Base-by-base conservation (phyloP, 2,797 vertebrate species). In the Danio tinwini region DNA sequence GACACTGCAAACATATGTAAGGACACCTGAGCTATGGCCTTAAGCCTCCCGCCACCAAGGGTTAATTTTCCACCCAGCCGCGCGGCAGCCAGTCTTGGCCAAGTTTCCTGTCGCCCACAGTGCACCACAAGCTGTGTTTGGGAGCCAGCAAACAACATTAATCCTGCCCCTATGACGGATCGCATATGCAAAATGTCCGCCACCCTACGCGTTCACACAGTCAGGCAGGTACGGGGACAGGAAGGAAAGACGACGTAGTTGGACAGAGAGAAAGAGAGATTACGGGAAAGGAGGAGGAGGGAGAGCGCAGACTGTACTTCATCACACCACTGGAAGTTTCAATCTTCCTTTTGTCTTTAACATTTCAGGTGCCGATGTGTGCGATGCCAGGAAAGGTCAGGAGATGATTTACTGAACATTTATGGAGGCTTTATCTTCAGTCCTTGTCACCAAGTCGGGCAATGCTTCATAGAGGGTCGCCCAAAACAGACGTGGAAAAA, bases 131-230 rank as follows among this genome's bases (percentile, higher is more conserved):
- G 96, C 96, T 98, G 96, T 94, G 96, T 93, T 90, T 86, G 93
- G 94, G 92, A 91, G 93, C 95, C 91, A 93, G 93, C 92, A 94
- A 95, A 95, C 93, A 94, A 93, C 94, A 94, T 95, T 94, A 95
- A 95, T 95, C 94, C 93, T 93, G 93, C 93, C 93, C 95, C 94
- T 93, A 93, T 90, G 92, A 94, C 91, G 90, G 94, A 94, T 92
- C 90, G 92, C 96, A 96, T 97, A 97, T 96, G 96, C 94, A 96
- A 95, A 95, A 93, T 93, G 93, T 95, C 94, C 91, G 89, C 92
- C 90, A 91, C 91, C 88, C 90, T 91, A 88, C 89, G 91, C 87
- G 93, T 91, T 91, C 89, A 76, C 91, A 91, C 93, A 94, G 93
- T 92, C 94, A 93, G 90, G 90, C 90, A 90, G 92, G 89, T 91